Base-by-base conservation (phyloP, 2,113 vertebrate species). In the Furnarius figulus region DNA sequence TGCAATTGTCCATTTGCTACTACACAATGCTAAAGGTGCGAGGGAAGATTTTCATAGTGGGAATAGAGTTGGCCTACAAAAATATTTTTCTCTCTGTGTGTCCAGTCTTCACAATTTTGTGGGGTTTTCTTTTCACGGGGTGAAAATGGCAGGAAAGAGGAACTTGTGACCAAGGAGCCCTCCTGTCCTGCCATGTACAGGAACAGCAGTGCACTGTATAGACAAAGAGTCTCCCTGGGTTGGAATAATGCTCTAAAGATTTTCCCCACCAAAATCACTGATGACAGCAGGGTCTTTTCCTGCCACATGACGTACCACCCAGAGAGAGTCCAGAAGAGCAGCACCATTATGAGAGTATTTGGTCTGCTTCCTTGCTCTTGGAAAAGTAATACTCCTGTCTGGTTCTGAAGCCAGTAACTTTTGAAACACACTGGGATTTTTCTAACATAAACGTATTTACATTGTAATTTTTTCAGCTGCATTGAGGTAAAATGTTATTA, bases 291-390 rank as follows among this genome's bases (percentile, higher is more conserved):
- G 33, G 94, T 65, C 24, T 98, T 98, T 70, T 96, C 92, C 70
- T 96, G 96, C 68, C 79, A 46, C 0, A 5, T 96, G 68, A 5
- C 7, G 22, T n/a, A 88, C 85, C 87, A 89, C 20, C 39, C 79
- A 0, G 90, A 94, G 42, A 96, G 91, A 93, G 85, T 85, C 50
- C 61, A 37, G 73, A 97, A 76, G 68, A 96, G 52, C 80, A 97
- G 88, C 71, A 98, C 93, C 72, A 97, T 30, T 0, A 79, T 98
- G 59, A 97, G 94, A 90, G 95, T 97, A 25, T 98, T 97, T 0
- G 97, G 20, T 16, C 27, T 1, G 0, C 20, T 49, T 56, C 31
- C 33, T 55, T 77, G 35, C 31, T 7, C 40, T 39, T 71, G 31
- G 39, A 72, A 59, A 68, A 25, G 14, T 35, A 73, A 37, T 8